Evolutionary conservation across 2,797 vertebrate genomes (phyloP), one percentile per base, ranked within the genome.

Genomic region (Tokudaia muenninki): DNA sequence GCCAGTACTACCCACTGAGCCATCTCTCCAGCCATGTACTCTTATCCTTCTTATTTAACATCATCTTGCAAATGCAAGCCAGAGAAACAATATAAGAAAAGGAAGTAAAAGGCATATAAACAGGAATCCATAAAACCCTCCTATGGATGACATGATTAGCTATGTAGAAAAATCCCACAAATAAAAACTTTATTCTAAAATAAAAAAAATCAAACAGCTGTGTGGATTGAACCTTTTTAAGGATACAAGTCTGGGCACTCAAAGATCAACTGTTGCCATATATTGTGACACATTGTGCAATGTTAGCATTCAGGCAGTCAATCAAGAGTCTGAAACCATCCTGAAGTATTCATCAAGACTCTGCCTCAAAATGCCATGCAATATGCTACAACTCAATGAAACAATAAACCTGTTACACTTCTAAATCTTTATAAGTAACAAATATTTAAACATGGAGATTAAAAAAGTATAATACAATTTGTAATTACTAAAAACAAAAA

Each of bases 1-100:
- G 65, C 14, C 65, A 67, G 31, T 67, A 31, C 14, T 67, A 34
- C 6, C 65, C 65, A 67, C 65, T 67, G 65, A 34, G 65, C 65
- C 65, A 67, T 17, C 65, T 34, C 65, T 67, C 65, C 65, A 7
- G 21, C 74, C 59, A 34, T 22, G 14, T 55, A 88, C 12, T 52
- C 4, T 87, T 61, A 67, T 4, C 31, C 9, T 26, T 87, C 22
- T 65, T 50, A 81, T 5, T 70, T 79, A 78, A 22, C 37, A 74
- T 1, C 47, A 21, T 47, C 17, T 63, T 86, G 57, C n/a, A 84
- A 61, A 50, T 75, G 16, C 7, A 70, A 90, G 91, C 65, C 59
- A 83, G 47, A 92, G 37, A n/a, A 78, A 16, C 29, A 90, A 34
- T 41, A 14, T 1, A 92, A 90, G 70, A 92, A 87, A 94, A 90